Evolutionary conservation across 2,113 vertebrate species (phyloP).

Genomic region (Phalacrocorax carbo): DNA sequence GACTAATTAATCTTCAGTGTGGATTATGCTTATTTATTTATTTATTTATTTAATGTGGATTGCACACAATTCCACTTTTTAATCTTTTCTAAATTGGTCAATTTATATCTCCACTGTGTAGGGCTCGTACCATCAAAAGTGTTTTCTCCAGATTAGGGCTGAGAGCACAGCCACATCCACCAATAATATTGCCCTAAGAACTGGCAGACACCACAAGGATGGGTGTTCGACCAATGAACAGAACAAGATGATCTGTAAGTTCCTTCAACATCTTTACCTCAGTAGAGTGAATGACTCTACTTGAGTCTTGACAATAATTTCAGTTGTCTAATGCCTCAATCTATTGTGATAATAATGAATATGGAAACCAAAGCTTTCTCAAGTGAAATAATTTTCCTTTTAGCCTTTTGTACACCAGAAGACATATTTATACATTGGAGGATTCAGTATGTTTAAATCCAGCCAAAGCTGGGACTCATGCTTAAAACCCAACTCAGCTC

Average conservation of each 20-base stretch:
- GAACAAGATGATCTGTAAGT: neutral
- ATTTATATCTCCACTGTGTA: neutral
- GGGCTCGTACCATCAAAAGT: neutral
- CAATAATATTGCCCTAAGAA: neutral
- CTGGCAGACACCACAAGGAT: neutral
- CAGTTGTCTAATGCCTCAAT: neutral
- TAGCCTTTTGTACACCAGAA: conserved; percentile 30
- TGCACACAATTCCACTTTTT: neutral
- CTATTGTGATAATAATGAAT: conserved; percentile 11
- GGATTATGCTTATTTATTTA: neutral
- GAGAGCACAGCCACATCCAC: neutral
- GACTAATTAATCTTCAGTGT: neutral
- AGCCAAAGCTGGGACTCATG: neutral
- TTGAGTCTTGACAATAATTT: conserved; percentile 42
- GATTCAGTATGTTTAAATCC: neutral
- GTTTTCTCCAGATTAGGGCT: neutral
- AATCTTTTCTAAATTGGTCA: neutral
- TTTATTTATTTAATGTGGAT: neutral
- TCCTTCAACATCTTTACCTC: neutral
- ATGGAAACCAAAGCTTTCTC: conserved; percentile 22
- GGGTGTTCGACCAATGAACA: neutral
- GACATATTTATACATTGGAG: neutral
- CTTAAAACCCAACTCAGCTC: neutral
- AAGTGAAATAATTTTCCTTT: conserved; percentile 30
- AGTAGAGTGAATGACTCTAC: neutral